phyloP scores from a whole-genome alignment of 1,140 invertebrate species.

The Homarus americanus region DNA sequence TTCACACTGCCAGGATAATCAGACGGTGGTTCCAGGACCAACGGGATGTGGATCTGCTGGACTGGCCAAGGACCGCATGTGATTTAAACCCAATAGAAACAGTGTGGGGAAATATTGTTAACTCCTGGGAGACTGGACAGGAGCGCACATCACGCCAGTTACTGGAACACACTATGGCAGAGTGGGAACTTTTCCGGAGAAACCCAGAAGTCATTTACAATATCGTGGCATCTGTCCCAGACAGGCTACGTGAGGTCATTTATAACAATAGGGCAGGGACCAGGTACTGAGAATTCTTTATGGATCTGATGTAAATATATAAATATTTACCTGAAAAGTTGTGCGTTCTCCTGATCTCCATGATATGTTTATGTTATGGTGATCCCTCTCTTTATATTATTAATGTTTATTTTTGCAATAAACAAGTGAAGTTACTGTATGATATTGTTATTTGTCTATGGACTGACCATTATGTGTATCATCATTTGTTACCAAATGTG shows the following conservation, averaged over 20 bases:
- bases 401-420: not conserved
- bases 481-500: too few relatives aligned
- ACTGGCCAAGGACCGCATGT: not conserved
- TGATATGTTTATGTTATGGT: too few relatives aligned
- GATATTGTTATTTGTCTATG: too few relatives aligned
- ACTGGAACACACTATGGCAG: not conserved
- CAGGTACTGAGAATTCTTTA: not conserved
- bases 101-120: not conserved
- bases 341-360: not conserved
- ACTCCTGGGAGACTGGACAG: not conserved
- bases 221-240: not conserved
- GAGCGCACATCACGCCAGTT: not conserved
- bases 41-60: not conserved
- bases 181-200: not conserved
- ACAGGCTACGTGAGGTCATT: not conserved
- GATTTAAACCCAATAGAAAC: slow-evolving; percentile 16
- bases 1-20: not conserved
- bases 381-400: not conserved
- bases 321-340: not conserved
- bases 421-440: too few relatives aligned
- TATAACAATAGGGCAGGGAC: not conserved
- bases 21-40: slow-evolving; percentile 13
- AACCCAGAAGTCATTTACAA: not conserved
- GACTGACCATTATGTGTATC: too few relatives aligned
- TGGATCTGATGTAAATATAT: not conserved